These are phyloP conservation scores for Pomacea maculata DNA, from an alignment of 1,140 invertebrate species.

Conservation along the genomic window DNA sequence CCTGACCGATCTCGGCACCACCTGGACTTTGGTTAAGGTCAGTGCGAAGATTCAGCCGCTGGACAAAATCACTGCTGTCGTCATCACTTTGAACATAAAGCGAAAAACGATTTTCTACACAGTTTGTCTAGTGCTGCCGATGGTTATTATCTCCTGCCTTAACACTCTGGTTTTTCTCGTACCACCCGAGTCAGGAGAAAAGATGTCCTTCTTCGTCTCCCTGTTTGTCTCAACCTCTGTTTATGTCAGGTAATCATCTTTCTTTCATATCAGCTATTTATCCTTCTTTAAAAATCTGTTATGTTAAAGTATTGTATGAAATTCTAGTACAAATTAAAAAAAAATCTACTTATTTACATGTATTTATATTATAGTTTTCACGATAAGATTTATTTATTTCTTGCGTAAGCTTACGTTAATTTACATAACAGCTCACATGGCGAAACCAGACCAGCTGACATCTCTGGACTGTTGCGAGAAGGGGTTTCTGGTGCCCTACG, in stretches of 20 bases:
- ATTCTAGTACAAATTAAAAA: too few relatives aligned
- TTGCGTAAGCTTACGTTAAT: too few relatives aligned
- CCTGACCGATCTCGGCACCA: neutral
- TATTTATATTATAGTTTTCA: too few relatives aligned
- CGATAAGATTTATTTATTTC: too few relatives aligned
- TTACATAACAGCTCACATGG: too few relatives aligned
- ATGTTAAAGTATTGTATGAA: too few relatives aligned
- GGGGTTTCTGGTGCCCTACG: too few relatives aligned
- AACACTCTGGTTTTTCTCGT: slow-evolving; percentile 65
- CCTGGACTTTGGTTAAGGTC: slow-evolving; percentile 62
- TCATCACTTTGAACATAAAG: slow-evolving; percentile 8
- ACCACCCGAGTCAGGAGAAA: slow-evolving; percentile 70
- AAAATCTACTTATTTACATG: too few relatives aligned
- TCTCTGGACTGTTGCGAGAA: too few relatives aligned
- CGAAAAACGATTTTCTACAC: slow-evolving; percentile 31
- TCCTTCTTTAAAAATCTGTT: too few relatives aligned
- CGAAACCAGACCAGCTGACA: too few relatives aligned
- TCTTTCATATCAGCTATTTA: too few relatives aligned
- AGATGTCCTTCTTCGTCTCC: slow-evolving; percentile 79
- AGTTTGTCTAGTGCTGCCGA: slow-evolving; percentile 35
- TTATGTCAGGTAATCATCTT: slow-evolving; percentile 39
- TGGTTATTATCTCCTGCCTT: slow-evolving; percentile 35
- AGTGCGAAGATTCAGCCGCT: slow-evolving; percentile 70
- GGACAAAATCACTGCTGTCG: slow-evolving; percentile 47
- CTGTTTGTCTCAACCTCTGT: slow-evolving; percentile 67